Evolutionary conservation across 2,113 vertebrate genomes (phyloP).

Genomic region (Struthidea cinerea): DNA sequence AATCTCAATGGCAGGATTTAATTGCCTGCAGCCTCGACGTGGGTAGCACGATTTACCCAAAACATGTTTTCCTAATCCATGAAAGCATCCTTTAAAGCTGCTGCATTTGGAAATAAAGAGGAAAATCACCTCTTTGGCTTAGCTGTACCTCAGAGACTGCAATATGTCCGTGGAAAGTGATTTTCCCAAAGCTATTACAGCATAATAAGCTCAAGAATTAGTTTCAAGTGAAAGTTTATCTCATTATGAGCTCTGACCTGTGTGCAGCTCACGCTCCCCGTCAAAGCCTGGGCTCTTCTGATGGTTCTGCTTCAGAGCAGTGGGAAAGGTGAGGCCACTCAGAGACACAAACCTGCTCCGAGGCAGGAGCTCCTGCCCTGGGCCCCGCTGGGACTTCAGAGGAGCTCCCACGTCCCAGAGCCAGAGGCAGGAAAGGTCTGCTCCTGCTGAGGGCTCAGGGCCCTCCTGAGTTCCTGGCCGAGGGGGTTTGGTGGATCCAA

Average conservation of each 20-base stretch:
- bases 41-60: conserved; percentile 22
- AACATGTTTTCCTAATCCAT: conserved; percentile 60
- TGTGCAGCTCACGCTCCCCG: conserved; percentile 18
- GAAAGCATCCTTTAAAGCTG: conserved; percentile 7
- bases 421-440: not conserved
- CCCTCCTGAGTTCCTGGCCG: not conserved
- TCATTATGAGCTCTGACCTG: conserved; percentile 46
- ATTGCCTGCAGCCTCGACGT: conserved; percentile 34
- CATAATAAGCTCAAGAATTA: conserved; percentile 47
- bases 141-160: not conserved
- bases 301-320: not conserved
- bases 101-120: not conserved
- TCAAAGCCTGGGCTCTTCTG: conserved; percentile 31
- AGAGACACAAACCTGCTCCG: not conserved
- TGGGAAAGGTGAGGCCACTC: not conserved
- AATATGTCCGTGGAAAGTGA: not conserved
- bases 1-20: conserved; percentile 55
- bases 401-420: not conserved
- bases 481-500: not conserved
- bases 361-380: not conserved
- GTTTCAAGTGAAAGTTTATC: conserved; percentile 51
- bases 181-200: conserved; percentile 19
- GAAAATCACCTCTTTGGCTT: conserved; percentile 47
- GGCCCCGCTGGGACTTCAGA: not conserved
- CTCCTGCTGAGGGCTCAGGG: rapidly evolving